Evolutionary conservation across 2,113 vertebrate genomes (phyloP).

Genomic region (Atractosteus spatula): DNA sequence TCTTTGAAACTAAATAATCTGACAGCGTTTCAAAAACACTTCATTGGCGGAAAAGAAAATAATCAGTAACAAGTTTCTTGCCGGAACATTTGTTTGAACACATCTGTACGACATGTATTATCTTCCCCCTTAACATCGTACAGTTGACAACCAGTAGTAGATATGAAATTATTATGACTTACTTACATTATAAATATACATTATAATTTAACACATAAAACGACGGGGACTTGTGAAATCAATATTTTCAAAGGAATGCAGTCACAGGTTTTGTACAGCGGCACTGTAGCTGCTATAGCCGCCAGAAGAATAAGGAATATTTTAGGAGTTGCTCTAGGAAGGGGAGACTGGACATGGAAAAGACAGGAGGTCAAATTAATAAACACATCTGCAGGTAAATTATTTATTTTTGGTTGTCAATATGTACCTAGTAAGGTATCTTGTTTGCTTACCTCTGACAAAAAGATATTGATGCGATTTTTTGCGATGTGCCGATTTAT

Average conservation of each 20-base stretch:
- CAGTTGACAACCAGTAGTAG: slow-evolving; percentile 2
- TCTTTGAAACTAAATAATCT: too few species aligned
- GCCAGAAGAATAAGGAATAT: slow-evolving; percentile 57
- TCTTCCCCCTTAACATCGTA: slow-evolving; percentile 35
- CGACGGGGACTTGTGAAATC: too few species aligned
- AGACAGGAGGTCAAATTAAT: slow-evolving; percentile 64
- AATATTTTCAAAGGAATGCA: slow-evolving; percentile 41
- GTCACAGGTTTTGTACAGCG: slow-evolving; percentile 45
- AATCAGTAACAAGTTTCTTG: background rate
- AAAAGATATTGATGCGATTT: too few species aligned
- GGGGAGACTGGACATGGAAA: slow-evolving; percentile 55
- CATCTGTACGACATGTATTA: slow-evolving; percentile 39
- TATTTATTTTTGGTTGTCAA: background rate
- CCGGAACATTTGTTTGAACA: slow-evolving; percentile 48
- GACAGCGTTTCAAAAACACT: too few species aligned
- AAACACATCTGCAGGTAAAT: slow-evolving; percentile 63
- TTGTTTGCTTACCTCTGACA: too few species aligned
- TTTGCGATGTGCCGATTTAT: too few species aligned
- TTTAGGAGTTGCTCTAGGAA: slow-evolving; percentile 53
- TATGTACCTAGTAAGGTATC: too few species aligned
- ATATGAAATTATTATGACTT: slow-evolving; percentile 28
- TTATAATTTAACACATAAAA: background rate
- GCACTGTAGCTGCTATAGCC: slow-evolving; percentile 51
- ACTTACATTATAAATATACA: background rate
- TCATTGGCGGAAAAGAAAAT: too few species aligned